Conservation (phyloP, 2,797 vertebrate species). For the Rhynchonycteris naso region DNA sequence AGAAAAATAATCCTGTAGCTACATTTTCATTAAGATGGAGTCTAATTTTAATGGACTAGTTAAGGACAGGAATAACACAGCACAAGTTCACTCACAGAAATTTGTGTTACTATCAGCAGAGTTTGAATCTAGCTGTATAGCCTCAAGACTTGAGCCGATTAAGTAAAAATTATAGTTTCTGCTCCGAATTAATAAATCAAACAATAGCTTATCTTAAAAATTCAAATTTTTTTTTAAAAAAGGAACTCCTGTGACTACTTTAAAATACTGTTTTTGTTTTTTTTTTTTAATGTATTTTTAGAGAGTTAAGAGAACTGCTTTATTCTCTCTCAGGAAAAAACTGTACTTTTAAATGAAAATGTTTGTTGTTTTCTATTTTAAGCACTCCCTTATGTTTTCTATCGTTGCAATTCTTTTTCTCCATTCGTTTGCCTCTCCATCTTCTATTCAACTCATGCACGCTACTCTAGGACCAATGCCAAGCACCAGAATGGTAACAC, state of each 20-base stretch:
- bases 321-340: neutral
- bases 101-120: constrained; percentile 48
- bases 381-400: neutral
- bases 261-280: neutral
- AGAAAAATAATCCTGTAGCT: constrained; percentile 64
- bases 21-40: constrained; percentile 69
- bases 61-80: constrained; percentile 69
- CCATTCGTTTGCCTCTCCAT: neutral
- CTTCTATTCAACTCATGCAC: neutral
- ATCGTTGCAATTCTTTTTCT: neutral
- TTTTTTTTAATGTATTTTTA: neutral
- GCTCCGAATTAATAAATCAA: constrained; percentile 59
- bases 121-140: constrained; percentile 57
- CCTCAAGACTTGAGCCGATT: constrained; percentile 50
- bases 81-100: constrained; percentile 70
- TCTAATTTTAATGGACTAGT: constrained; percentile 77
- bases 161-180: constrained; percentile 73
- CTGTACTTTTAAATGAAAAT: neutral
- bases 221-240: neutral
- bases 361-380: neutral
- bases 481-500: neutral
- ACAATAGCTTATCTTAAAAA: neutral
- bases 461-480: neutral
- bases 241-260: neutral
- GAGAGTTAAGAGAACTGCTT: neutral